Conservation (phyloP, 2,888 invertebrate genomes). For the Acheta domesticus region DNA sequence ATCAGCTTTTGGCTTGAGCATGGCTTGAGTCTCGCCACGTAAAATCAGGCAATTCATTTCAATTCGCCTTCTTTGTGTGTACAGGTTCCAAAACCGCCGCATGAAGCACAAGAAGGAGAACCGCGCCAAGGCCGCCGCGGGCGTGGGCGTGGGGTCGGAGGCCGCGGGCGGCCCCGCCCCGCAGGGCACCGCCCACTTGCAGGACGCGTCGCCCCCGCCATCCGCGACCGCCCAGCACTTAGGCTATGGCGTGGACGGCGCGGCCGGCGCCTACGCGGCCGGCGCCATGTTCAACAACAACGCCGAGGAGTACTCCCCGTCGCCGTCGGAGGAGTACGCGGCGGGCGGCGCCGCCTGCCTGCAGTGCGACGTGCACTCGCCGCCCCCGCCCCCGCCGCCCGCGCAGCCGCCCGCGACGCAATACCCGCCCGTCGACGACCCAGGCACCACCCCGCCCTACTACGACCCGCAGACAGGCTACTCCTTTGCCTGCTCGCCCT, state of each 20-base stretch:
- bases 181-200: neutral
- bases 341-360: neutral
- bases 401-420: neutral
- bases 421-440: neutral
- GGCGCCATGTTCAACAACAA: neutral
- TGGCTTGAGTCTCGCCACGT: too few relatives aligned
- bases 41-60: too few relatives aligned
- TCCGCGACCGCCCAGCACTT: neutral
- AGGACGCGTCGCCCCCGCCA: neutral
- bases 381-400: neutral
- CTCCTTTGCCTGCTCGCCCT: neutral
- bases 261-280: neutral
- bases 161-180: neutral
- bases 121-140: neutral
- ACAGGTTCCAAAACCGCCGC: conserved; percentile 66
- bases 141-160: neutral
- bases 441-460: neutral
- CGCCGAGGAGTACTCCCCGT: neutral
- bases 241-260: neutral
- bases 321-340: neutral
- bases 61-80: neutral
- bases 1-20: too few relatives aligned
- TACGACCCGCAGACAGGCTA: neutral
- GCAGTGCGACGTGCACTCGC: neutral
- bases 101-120: conserved; percentile 73